These are phyloP conservation scores for Conomelus anceps DNA, from an alignment of 2,888 invertebrate genomes.

Conservation along the genomic window DNA sequence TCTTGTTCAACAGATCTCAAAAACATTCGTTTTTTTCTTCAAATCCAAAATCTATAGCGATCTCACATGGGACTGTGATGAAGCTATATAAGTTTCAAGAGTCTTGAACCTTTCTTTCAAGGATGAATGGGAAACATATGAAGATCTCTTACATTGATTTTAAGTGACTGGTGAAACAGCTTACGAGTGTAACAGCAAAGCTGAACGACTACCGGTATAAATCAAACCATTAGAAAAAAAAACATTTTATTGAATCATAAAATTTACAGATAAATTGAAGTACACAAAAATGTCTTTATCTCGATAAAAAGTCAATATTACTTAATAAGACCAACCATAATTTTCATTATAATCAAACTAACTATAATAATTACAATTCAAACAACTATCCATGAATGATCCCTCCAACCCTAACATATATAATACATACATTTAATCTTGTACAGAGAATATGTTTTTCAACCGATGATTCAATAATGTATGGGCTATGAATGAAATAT, in stretches of 20 bases:
- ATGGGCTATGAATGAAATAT: background rate
- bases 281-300: background rate
- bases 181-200: too few relatives aligned
- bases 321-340: background rate
- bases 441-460: background rate
- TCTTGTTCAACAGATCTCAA: too few relatives aligned
- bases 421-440: background rate
- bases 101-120: too few relatives aligned
- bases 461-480: background rate
- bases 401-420: background rate
- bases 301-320: background rate
- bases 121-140: too few relatives aligned
- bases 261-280: background rate
- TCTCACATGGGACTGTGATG: too few relatives aligned
- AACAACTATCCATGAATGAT: background rate
- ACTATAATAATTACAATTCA: background rate
- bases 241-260: background rate
- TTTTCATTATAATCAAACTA: background rate
- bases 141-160: too few relatives aligned
- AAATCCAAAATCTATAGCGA: too few relatives aligned
- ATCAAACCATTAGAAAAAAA: background rate
- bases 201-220: too few relatives aligned
- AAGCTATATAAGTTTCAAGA: too few relatives aligned
- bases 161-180: too few relatives aligned
- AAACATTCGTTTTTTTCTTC: too few relatives aligned